These are phyloP conservation scores for Lepidocyrtoides sp. DNA, from an alignment of 2,888 invertebrate species.

Conservation along the genomic window DNA sequence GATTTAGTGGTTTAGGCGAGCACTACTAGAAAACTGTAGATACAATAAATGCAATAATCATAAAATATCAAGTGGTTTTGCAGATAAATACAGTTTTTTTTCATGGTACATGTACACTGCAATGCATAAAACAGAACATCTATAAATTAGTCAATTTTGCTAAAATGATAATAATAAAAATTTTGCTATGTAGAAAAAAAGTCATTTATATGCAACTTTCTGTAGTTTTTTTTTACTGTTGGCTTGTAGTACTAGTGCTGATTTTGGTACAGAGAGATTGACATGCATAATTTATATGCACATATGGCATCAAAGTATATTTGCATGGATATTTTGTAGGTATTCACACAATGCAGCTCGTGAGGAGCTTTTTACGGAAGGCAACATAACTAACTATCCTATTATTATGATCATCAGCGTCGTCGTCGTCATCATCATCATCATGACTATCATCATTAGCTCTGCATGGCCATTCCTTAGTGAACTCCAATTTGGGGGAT, in stretches of 20 bases:
- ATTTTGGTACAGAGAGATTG: neutral
- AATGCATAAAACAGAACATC: no score
- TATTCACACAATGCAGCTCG: neutral
- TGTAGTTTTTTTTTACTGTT: no score
- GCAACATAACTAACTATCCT: neutral
- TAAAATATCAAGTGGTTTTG: no score
- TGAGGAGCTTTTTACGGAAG: neutral
- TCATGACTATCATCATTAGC: neutral
- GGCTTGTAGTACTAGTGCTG: no score
- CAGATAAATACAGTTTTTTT: no score
- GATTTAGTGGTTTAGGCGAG: constrained; percentile 14
- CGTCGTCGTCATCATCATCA: constrained; percentile 28
- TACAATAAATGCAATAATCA: neutral
- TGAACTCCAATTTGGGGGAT: constrained; percentile 70
- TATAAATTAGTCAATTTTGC: no score
- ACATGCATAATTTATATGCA: neutral
- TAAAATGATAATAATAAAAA: no score
- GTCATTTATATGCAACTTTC: no score
- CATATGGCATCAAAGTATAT: no score
- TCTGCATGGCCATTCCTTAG: constrained; percentile 39
- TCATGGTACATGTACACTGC: no score
- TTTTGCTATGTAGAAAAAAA: neutral
- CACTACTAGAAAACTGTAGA: no score
- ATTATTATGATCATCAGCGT: constrained; percentile 24
- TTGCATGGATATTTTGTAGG: no score